phyloP scores from a whole-genome alignment of 2,113 vertebrate genomes.

The Synchiropus splendidus region DNA sequence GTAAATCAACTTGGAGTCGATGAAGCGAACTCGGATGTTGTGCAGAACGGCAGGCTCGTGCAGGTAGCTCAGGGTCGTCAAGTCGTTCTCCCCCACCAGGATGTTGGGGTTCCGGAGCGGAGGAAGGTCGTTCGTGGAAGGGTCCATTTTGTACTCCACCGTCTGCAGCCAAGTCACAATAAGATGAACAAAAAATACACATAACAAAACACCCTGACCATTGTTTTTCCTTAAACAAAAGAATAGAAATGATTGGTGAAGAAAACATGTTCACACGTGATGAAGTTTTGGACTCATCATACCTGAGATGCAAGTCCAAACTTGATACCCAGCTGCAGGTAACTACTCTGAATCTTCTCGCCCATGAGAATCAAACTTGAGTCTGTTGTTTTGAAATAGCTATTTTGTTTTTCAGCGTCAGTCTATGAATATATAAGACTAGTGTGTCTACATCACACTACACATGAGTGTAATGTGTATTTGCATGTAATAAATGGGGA shows the following conservation, averaged over 20 bases:
- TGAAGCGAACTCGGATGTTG: slow-evolving; percentile 91
- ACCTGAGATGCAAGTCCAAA: slow-evolving; percentile 41
- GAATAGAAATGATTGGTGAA: too few relatives aligned
- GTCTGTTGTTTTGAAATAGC: too few relatives aligned
- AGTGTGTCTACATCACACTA: too few relatives aligned
- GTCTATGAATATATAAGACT: too few relatives aligned
- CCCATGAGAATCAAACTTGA: too few relatives aligned
- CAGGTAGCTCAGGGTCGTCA: slow-evolving; percentile 92
- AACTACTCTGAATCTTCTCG: too few relatives aligned
- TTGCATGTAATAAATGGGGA: slow-evolving; percentile 4
- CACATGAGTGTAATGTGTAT: slow-evolving; percentile 1
- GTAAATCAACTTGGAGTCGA: slow-evolving; percentile 92
- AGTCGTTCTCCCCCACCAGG: slow-evolving; percentile 92
- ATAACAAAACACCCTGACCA: too few relatives aligned
- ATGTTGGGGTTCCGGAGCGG: slow-evolving; percentile 89
- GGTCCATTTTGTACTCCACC: slow-evolving; percentile 73
- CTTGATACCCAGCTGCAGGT: slow-evolving; percentile 32
- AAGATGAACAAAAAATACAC: background rate
- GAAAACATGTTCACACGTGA: slow-evolving; percentile 24
- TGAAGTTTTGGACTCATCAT: slow-evolving; percentile 29
- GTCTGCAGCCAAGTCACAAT: slow-evolving; percentile 59
- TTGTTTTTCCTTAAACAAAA: too few relatives aligned
- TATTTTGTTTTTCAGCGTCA: too few relatives aligned
- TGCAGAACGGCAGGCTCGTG: slow-evolving; percentile 93
- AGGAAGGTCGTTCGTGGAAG: slow-evolving; percentile 70